Evolutionary conservation across 2,113 vertebrate genomes (phyloP).

Genomic region (Acrocephalus kingi): DNA sequence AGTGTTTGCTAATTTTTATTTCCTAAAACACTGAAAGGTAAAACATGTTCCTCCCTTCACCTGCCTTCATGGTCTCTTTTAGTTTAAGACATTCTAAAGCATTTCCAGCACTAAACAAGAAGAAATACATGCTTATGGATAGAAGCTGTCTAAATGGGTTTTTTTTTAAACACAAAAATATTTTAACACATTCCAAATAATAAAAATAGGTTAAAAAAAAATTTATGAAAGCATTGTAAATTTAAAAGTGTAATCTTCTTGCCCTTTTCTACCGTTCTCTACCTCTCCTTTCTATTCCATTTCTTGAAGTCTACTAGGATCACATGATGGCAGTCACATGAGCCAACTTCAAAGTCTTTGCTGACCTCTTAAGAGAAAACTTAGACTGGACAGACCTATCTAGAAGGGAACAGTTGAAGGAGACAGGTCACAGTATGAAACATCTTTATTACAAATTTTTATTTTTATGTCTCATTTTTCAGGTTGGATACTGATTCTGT

Average conservation of each 20-base stretch:
- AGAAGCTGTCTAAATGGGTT: neutral
- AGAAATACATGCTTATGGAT: neutral
- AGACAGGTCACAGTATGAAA: neutral
- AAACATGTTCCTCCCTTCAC: neutral
- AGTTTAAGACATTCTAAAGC: neutral
- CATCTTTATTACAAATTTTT: neutral
- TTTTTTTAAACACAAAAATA: neutral
- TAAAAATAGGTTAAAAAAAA: neutral
- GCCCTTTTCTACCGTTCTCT: neutral
- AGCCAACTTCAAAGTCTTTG: neutral
- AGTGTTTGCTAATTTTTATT: conserved; percentile 34
- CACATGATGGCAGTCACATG: neutral
- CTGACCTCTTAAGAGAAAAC: neutral
- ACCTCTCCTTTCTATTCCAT: neutral
- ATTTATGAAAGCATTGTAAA: neutral
- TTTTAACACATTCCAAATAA: neutral
- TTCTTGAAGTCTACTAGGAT: neutral
- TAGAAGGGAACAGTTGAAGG: neutral
- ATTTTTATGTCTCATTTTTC: neutral
- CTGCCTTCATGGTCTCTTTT: neutral
- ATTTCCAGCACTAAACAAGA: neutral
- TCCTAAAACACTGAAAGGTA: neutral
- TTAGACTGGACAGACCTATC: neutral
- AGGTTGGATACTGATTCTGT: neutral
- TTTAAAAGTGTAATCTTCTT: neutral